Percentiles rank a stretch among this genome's conserved stretches.
Evolutionary conservation across 2,113 vertebrate genomes (phyloP).

Genomic region (Fulmarus glacialis): DNA sequence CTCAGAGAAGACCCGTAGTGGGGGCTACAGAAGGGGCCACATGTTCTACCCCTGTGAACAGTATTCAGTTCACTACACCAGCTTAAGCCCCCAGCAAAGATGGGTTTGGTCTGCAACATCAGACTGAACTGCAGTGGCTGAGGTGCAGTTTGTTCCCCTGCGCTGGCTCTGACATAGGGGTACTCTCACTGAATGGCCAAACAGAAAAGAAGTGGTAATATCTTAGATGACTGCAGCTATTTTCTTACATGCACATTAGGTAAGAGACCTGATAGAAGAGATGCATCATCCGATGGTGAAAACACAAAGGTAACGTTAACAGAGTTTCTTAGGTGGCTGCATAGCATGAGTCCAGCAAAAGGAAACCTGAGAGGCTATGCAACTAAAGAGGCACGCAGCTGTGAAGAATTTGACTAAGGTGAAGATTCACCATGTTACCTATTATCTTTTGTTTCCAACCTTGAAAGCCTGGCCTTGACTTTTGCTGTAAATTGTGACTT

Average conservation of each 20-base stretch:
- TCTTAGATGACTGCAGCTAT: not conserved
- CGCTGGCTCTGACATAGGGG: not conserved
- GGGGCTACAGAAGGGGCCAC: not conserved
- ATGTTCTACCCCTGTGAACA: not conserved
- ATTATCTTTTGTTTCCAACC: not conserved
- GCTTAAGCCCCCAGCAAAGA: not conserved
- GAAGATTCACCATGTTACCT: not conserved
- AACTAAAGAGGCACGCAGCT: not conserved
- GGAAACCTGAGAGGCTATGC: not conserved
- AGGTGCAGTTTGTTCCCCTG: not conserved
- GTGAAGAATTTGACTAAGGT: not conserved
- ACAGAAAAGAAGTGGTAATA: not conserved
- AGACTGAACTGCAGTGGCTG: not conserved
- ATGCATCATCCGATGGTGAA: not conserved
- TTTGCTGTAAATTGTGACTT: not conserved
- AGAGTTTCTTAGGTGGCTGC: not conserved
- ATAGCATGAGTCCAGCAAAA: not conserved
- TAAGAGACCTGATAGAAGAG: not conserved
- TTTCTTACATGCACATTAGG: not conserved
- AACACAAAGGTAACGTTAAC: fast-evolving
- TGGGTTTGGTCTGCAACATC: not conserved
- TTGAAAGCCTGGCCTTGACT: not conserved
- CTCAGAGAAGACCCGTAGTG: not conserved
- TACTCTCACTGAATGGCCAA: not conserved
- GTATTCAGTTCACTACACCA: not conserved